These are phyloP conservation scores for Rhinella marina DNA, from an alignment of 2,797 vertebrate species.

Conservation along the genomic window DNA sequence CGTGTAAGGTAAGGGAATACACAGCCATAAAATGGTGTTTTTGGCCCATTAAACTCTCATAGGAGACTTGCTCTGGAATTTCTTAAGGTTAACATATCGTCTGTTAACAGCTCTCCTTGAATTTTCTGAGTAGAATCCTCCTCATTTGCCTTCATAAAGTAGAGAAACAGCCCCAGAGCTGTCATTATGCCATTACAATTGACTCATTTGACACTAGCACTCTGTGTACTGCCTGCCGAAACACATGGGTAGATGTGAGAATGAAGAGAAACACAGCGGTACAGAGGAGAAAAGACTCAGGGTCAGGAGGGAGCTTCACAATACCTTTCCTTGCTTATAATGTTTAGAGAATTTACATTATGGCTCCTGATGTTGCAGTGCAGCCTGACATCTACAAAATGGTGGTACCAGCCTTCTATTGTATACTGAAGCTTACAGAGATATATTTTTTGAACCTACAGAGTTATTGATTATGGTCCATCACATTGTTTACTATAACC, in stretches of 20 bases:
- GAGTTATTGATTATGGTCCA: no score
- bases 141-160: background rate
- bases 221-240: no score
- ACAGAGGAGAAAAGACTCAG: background rate
- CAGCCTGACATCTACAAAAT: background rate
- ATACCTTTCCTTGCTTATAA: background rate
- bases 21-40: no score
- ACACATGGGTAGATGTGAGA: slow-evolving; percentile 6
- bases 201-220: background rate
- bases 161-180: background rate
- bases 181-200: background rate
- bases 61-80: background rate
- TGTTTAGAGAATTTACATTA: background rate
- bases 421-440: no score
- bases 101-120: no score
- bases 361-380: background rate
- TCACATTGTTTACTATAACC: no score
- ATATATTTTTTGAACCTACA: no score
- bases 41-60: no score
- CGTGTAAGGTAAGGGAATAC: no score
- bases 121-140: background rate
- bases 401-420: no score
- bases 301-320: background rate
- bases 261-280: background rate
- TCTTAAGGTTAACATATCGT: no score